Evolutionary conservation across 2,113 vertebrate species (phyloP), one percentile per base, ranked within the genome.

Genomic region (Cyprinodon tularosa): DNA sequence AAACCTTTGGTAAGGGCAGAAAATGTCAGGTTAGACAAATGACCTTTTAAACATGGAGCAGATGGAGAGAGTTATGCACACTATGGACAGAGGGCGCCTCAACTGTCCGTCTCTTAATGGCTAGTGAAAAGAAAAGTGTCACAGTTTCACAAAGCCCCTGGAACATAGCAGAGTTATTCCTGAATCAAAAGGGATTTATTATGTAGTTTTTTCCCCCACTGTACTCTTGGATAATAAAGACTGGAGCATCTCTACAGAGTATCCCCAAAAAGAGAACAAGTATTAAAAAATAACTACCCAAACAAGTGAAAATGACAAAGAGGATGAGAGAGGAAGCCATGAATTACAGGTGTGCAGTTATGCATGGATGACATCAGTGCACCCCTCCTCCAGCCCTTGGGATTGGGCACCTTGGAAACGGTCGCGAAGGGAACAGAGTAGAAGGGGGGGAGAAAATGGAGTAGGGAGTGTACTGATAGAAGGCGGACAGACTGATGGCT

Each of bases 11-110:
- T 92, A 92, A 93, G 90, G 90, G 90, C 90, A 92, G 89, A 91
- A 90, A 93, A 93, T 93, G 92, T 92, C 90, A 92, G 90, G 85
- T 88, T 89, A 93, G 92, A 94, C 92, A 92, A 93, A 94, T 91
- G 83, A 90, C 91, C 93, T 94, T 92, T 93, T 93, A 92, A 94
- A 92, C 89, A 93, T 90, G 84, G 93, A 93, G 84, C 90, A 93
- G 90, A 93, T 93, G 90, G 91, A 87, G 84, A 89, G 76, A 84
- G 90, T 81, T 88, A 84, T 92, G 90, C 90, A 90, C 67, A 78
- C 78, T 81, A 90, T 89, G 87, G 88, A 91, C 86, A 85, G 80
- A 80, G 79, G 80, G 84, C 87, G 68, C 77, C 80, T 86, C 88
- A 75, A 84, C 83, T 86, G 89, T 86, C 89, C 84, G 68, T 82